Evolutionary conservation across 2,113 vertebrate species (phyloP).

Genomic region (Ellobius talpinus): DNA sequence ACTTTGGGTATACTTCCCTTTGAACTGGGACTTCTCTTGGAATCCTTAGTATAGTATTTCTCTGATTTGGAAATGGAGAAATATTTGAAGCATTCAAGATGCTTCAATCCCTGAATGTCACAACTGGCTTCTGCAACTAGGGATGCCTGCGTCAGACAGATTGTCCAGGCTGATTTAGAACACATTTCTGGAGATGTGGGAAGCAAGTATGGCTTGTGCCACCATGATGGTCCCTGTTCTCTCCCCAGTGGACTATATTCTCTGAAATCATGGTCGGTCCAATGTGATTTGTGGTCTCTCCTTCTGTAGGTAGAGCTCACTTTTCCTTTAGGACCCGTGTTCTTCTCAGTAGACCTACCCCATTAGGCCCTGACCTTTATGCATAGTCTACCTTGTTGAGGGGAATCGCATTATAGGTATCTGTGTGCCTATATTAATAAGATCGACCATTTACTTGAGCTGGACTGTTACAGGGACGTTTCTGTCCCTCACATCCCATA

Average conservation of each 20-base stretch:
- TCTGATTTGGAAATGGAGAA: slow-evolving; percentile 4
- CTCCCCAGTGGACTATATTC: neutral
- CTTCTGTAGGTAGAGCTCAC: neutral
- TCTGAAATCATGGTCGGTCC: neutral
- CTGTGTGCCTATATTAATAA: neutral
- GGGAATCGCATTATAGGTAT: neutral
- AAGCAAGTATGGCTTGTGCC: neutral
- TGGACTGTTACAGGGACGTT: neutral
- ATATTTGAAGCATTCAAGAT: neutral
- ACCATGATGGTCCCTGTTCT: neutral
- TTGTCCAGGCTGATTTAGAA: neutral
- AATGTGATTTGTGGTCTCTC: neutral
- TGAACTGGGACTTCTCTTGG: neutral
- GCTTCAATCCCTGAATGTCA: neutral
- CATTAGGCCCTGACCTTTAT: neutral
- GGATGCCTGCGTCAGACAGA: neutral
- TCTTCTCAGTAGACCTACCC: neutral
- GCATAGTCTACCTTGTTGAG: neutral
- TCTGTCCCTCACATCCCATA: slow-evolving; percentile 13
- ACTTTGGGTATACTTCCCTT: neutral
- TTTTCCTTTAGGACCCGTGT: neutral
- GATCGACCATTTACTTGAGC: accelerated
- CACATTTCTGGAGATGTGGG: neutral
- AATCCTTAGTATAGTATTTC: neutral
- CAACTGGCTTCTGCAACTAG: neutral